Evolutionary conservation across 2,113 vertebrate species (phyloP), one percentile per base, ranked within the genome.

Genomic region (Melanotaenia duboulayi): DNA sequence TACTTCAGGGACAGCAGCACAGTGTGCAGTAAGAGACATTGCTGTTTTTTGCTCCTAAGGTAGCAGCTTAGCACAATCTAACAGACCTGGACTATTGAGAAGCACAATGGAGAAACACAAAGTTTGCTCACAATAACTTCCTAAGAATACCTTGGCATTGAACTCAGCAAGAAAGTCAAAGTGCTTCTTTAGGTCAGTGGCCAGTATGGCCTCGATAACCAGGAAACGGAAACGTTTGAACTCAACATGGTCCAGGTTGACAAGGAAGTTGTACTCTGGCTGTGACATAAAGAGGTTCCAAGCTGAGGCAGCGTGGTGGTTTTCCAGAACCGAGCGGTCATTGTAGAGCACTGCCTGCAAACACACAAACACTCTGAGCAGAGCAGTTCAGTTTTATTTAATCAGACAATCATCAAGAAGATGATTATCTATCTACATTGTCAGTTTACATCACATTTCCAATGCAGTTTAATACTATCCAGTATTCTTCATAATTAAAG

Each of bases 171-270:
- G 93, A 8, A 99, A 99, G 90, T 99, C 98, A 51, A 99, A 99
- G 91, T 99, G 98, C 88, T 99, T 99, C 92, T 99, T 99, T 59
- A 99, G 93, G 84, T 99, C 98, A 0, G 98, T 99, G 78, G 98
- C 98, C 78, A 99, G 92, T 74, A 99, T 98, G 51, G 98, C 98
- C 92, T 99, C 98, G 3, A 99, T 99, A 80, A 99, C 97, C 25
- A 99, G 94, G 90, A 99, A 99, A 44, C 98, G 96, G 82, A 99
- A 99, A 70, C 98, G 96, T 77, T 99, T 99, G 91, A 99, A 99
- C 84, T 98, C 98, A 88, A 96, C 95, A 0, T 99, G 96, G 82
- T 98, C 95, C 10, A 99, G 92, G 91, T 96, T 96, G 84, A 93
- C 91, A 76, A 99, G 91, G 87, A 99, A 99, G 91, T 99, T 99